Base-by-base conservation (phyloP, 2,797 vertebrate species). In the Poeciliopsis presidionis region DNA sequence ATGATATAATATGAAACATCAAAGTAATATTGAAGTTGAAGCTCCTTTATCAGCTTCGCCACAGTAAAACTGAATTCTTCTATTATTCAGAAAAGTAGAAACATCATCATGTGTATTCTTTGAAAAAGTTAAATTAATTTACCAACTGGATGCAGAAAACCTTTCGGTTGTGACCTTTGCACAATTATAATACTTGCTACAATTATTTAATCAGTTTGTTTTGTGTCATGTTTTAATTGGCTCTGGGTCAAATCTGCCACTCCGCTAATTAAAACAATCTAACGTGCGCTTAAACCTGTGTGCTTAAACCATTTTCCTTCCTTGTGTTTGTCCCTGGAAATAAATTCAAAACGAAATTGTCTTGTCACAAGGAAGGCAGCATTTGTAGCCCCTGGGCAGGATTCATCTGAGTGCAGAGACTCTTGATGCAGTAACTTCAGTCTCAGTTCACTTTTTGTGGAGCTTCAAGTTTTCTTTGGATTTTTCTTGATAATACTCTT, bases 201-300 rank as follows among this genome's bases (percentile, higher is more conserved):
- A 69, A 69, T 69, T n/a, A 69, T 41, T 8, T 69, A 45, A n/a
- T 69, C 41, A 69, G 25, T 43, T 69, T 69, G 39, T n/a, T 67
- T 67, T 67, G 63, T 25, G 20, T 25, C 63, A 41, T 67, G 36
- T 67, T 67, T 41, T 41, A 67, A 67, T 67, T 41, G 63, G 63
- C 20, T 9, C 20, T 25, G 63, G 20, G 8, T 67, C 20, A 67
- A 41, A 25, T 41, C 39, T 22, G 36, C 33, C 63, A 14, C 61
- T 63, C 22, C 1, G 63, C 36, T 67, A 41, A 67, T 41, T 25
- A 41, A 33, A 28, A 39, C 20, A 51, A 30, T 30, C n/a, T 41
- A 45, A 36, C 14, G 1, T 4, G 30, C 8, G 61, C 0, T 30
- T 14, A 33, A 59, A 61, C 57, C 28, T 1, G 1, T 33, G 33